A percentile compares a stretch with the other conserved stretches of the same genome.
phyloP scores from a whole-genome alignment of 2,113 vertebrate genomes.

The Gallinago media region DNA sequence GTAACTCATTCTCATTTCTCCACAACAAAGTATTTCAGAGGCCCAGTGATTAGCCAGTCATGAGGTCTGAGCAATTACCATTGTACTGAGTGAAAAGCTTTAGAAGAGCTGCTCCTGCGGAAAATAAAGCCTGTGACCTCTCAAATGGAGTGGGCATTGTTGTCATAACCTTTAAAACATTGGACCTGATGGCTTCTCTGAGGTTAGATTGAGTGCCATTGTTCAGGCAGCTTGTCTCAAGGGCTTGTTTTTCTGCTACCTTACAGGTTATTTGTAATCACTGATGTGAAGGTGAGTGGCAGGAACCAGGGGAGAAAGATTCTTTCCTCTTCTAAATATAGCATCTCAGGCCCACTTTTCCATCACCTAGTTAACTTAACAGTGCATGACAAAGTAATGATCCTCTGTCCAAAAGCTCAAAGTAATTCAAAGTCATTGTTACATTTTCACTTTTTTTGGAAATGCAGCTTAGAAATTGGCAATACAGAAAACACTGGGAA shows the following conservation, averaged over 20 bases:
- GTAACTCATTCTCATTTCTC: neutral
- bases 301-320: neutral
- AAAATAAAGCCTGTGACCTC: neutral
- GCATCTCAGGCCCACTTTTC: neutral
- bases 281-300: neutral
- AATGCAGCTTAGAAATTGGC: neutral
- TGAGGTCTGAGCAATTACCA: neutral
- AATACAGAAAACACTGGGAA: neutral
- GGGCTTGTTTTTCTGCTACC: neutral
- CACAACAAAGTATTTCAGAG: neutral
- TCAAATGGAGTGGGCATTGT: neutral
- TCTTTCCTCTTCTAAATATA: neutral
- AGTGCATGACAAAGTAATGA: neutral
- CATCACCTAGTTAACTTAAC: neutral
- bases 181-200: neutral
- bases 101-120: neutral
- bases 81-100: neutral
- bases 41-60: neutral
- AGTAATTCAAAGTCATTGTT: neutral
- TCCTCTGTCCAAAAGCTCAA: neutral
- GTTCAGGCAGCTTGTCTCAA: neutral
- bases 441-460: neutral
- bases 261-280: neutral
- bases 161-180: neutral
- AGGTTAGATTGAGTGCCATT: neutral